Conservation (phyloP, 2,888 invertebrate genomes). For the Polia nebulosa region DNA sequence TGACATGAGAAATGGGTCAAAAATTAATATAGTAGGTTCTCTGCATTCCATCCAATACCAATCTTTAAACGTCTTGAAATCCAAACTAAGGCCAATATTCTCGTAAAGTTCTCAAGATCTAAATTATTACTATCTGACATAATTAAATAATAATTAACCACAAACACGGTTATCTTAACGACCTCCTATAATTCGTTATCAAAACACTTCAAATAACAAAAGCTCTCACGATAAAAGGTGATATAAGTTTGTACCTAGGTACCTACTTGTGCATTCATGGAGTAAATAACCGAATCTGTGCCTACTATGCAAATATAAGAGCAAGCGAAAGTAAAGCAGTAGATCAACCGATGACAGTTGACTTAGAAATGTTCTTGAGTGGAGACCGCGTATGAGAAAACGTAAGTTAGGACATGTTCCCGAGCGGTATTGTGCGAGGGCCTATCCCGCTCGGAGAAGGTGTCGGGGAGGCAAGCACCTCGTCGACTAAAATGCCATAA, state of each 20-base stretch:
- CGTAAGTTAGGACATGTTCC: too few species aligned
- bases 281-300: not conserved
- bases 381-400: too few species aligned
- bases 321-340: too few species aligned
- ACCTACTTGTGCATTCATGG: not conserved
- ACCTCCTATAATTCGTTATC: conserved; percentile 16
- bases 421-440: too few species aligned
- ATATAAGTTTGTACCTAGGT: not conserved
- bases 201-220: conserved; percentile 21
- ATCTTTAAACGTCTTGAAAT: not conserved
- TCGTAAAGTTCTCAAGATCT: too few species aligned
- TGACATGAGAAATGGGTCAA: not conserved
- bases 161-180: conserved; percentile 29
- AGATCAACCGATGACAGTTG: too few species aligned
- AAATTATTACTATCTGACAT: not conserved
- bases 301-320: not conserved
- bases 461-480: too few species aligned
- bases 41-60: not conserved
- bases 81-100: not conserved
- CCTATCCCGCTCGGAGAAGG: too few species aligned
- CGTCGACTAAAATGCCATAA: too few species aligned
- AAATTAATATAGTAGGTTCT: not conserved
- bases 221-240: conserved; percentile 1
- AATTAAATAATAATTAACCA: conserved; percentile 19
- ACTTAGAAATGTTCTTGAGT: too few species aligned